Evolutionary conservation across 1,140 invertebrate genomes (phyloP), one percentile per base, ranked within the genome.

Genomic region (Drosophila pseudoananassae): DNA sequence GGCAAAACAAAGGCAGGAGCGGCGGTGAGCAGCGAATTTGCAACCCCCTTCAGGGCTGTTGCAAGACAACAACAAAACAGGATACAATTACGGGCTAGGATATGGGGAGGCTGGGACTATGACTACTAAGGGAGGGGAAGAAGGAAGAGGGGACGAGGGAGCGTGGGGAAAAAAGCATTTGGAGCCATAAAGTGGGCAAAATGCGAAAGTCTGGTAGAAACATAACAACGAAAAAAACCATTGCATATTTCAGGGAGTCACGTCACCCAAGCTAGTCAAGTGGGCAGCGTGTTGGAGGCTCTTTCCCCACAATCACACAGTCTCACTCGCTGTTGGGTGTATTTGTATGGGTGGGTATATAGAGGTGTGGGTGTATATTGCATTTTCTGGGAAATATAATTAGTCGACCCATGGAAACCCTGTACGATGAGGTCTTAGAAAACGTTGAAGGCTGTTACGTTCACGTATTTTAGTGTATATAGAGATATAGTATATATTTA

Each of bases 161-260:
- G 46, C 52, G 55, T 10, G 25, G 20, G 27, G 27, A 20, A 55
- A 63, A 50, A 43, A 66, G 50, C 79, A 76, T 77, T 81, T 75
- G 74, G 74, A 75, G 78, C 57, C 82, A 77, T 85, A 87, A 85
- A 85, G 82, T 85, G 82, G 82, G 82, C 64, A 57, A 75, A 85
- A 71, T 69, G 73, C 52, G 68, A 65, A 82, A 70, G 61, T 74
- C 61, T 77, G 78, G 58, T 56, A 55, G 74, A 52, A 81, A 40
- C 59, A 79, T 65, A 59, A 70, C 55, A 43, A 36, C 33, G 33
- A 36, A 36, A 83, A 87, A 82, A 77, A 78, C 40, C 78, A 68
- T 75, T 87, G 82, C 82, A 85, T 87, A 85, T 53, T 78, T 68
- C 82, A 71, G 69, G 82, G 82, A 63, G 74, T 40, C 69, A 43